These are phyloP conservation scores for Scaptomyza flava DNA, from an alignment of 2,888 invertebrate species.

Conservation along the genomic window DNA sequence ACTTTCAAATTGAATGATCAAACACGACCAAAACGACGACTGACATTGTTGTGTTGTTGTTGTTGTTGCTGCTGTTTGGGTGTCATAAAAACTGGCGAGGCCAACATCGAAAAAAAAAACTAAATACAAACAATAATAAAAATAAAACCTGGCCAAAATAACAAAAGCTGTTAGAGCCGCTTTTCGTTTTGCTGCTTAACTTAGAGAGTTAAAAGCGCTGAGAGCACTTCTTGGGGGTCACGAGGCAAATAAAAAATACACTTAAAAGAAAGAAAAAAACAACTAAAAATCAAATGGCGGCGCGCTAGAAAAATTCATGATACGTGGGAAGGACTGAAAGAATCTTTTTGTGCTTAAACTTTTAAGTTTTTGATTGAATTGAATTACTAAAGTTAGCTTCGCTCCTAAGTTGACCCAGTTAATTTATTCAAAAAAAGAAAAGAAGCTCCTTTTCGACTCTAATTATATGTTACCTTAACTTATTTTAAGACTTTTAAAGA, in stretches of 20 bases:
- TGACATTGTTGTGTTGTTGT: constrained; percentile 11
- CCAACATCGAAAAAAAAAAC: constrained; percentile 40
- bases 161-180: constrained; percentile 56
- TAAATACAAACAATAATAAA: neutral
- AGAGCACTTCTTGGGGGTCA: constrained; percentile 56
- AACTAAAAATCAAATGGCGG: constrained; percentile 3
- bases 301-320: too few relatives aligned
- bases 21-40: constrained; percentile 61
- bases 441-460: too few relatives aligned
- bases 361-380: too few relatives aligned
- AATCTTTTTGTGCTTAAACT: too few relatives aligned
- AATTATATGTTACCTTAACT: too few relatives aligned
- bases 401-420: too few relatives aligned
- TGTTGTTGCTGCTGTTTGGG: constrained; percentile 39
- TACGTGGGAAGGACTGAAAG: too few relatives aligned
- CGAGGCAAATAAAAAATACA: constrained; percentile 42
- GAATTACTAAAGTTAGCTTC: too few relatives aligned
- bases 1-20: constrained; percentile 81
- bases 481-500: neutral
- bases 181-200: constrained; percentile 19
- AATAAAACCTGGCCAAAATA: constrained; percentile 60
- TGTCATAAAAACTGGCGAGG: constrained; percentile 75
- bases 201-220: neutral
- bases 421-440: too few relatives aligned
- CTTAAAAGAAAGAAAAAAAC: neutral